Conservation (phyloP, 2,797 vertebrate species). For the Sebastes paucispinis region DNA sequence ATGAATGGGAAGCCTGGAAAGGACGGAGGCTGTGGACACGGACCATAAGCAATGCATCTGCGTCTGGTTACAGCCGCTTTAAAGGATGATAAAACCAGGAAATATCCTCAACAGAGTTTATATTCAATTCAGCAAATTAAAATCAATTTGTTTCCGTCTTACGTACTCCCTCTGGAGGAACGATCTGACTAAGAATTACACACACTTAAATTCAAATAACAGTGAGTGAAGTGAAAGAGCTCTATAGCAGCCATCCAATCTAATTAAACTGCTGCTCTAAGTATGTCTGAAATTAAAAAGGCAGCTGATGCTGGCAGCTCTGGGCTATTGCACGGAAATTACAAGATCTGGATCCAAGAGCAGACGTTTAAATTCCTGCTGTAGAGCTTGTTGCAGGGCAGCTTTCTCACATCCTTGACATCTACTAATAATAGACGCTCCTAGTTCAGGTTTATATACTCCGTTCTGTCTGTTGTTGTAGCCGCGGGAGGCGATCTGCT, state of each 20-base stretch:
- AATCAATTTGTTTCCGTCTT: not conserved
- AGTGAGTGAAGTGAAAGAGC: not conserved
- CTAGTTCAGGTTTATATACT: slow-evolving; percentile 26
- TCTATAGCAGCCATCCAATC: not conserved
- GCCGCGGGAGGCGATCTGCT: not conserved
- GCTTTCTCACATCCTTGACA: slow-evolving; percentile 11
- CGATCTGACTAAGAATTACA: not conserved
- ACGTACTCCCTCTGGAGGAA: not conserved
- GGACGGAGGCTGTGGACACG: too few species aligned
- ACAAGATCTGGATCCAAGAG: not conserved
- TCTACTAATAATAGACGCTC: slow-evolving; percentile 45
- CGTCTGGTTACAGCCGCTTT: not conserved
- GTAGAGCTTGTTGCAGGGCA: slow-evolving; percentile 17
- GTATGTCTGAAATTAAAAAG: not conserved
- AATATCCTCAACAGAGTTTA: not conserved
- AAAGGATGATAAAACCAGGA: not conserved
- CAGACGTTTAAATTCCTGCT: not conserved
- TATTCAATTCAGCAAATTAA: not conserved
- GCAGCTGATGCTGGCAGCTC: not conserved
- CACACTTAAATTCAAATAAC: not conserved
- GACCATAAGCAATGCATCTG: not conserved
- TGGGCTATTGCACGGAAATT: not conserved
- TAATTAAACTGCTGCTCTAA: not conserved
- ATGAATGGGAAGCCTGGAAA: too few species aligned
- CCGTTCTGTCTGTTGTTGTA: not conserved